A percentile compares a stretch with the other conserved stretches of the same genome.
phyloP scores from a whole-genome alignment of 2,113 vertebrate species.

The Callopanchax toddi region DNA sequence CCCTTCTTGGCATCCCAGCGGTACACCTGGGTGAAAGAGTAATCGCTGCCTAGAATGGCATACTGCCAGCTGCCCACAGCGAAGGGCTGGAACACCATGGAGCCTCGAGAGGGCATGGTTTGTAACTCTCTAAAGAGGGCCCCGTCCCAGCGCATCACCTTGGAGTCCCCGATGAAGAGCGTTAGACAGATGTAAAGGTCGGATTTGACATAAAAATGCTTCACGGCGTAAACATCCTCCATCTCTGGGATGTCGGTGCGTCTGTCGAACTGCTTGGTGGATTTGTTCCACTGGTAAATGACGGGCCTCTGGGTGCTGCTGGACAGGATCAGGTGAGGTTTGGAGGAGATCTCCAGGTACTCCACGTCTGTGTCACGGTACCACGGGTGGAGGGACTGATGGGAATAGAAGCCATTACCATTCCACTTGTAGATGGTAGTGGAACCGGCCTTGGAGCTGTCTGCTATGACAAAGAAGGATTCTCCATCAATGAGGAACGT shows the following conservation, averaged over 20 bases:
- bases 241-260: constrained; percentile 98
- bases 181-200: constrained; percentile 97
- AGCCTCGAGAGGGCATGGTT: constrained; percentile 96
- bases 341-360: constrained; percentile 93
- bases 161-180: constrained; percentile 98
- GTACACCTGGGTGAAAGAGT: constrained; percentile 98
- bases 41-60: constrained; percentile 97
- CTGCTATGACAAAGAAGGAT: constrained; percentile 93
- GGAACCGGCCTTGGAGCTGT: constrained; percentile 98
- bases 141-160: constrained; percentile 98
- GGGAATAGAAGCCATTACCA: constrained; percentile 98
- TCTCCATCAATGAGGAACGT: constrained; percentile 93
- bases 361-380: constrained; percentile 98
- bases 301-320: constrained; percentile 98
- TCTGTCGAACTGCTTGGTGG: constrained; percentile 87
- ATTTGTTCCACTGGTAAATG: constrained; percentile 97
- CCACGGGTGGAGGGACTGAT: constrained; percentile 96
- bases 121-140: constrained; percentile 93
- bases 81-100: constrained; percentile 98
- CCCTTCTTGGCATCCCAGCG: constrained; percentile 93
- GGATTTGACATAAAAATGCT: constrained; percentile 92
- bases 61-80: constrained; percentile 94
- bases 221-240: constrained; percentile 97
- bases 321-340: constrained; percentile 93
- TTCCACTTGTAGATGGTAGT: constrained; percentile 99